Evolutionary conservation across 2,797 vertebrate genomes (phyloP).

Genomic region (Arrhamphus sclerolepis): DNA sequence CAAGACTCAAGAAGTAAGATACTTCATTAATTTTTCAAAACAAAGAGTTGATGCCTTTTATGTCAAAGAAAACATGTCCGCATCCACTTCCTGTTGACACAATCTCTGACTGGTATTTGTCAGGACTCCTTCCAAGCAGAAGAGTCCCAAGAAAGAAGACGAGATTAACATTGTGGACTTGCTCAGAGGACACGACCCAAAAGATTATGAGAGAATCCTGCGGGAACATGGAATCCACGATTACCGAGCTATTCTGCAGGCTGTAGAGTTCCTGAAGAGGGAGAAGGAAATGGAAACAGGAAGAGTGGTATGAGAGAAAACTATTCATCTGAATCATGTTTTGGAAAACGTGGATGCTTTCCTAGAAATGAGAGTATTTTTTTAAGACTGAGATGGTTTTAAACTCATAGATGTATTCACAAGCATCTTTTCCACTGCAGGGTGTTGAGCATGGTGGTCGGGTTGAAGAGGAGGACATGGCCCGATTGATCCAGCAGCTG

Average conservation of each 20-base stretch:
- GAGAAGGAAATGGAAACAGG: slow-evolving; percentile 86
- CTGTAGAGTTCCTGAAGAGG: slow-evolving; percentile 89
- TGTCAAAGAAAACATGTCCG: not conserved
- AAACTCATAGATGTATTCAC: not conserved
- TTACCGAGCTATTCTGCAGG: slow-evolving; percentile 92
- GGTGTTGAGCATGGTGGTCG: slow-evolving; percentile 85
- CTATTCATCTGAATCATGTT: not conserved
- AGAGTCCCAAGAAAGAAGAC: slow-evolving; percentile 86
- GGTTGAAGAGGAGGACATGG: slow-evolving; percentile 89
- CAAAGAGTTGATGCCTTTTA: not conserved
- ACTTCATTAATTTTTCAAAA: not conserved
- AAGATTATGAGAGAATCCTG: slow-evolving; percentile 93
- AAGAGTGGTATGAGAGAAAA: slow-evolving; percentile 75
- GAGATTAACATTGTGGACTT: slow-evolving; percentile 88
- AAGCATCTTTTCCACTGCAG: slow-evolving; percentile 65
- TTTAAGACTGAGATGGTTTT: no score
- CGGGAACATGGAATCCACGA: slow-evolving; percentile 91
- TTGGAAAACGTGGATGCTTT: no score
- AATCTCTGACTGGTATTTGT: not conserved
- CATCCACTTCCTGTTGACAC: not conserved
- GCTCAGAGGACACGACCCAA: slow-evolving; percentile 93
- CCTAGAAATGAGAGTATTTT: no score
- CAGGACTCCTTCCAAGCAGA: slow-evolving; percentile 90
- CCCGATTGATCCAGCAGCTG: slow-evolving; percentile 83
- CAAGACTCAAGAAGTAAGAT: slow-evolving; percentile 91